Evolutionary conservation across 2,113 vertebrate genomes (phyloP).

Genomic region (Rhea americana): DNA sequence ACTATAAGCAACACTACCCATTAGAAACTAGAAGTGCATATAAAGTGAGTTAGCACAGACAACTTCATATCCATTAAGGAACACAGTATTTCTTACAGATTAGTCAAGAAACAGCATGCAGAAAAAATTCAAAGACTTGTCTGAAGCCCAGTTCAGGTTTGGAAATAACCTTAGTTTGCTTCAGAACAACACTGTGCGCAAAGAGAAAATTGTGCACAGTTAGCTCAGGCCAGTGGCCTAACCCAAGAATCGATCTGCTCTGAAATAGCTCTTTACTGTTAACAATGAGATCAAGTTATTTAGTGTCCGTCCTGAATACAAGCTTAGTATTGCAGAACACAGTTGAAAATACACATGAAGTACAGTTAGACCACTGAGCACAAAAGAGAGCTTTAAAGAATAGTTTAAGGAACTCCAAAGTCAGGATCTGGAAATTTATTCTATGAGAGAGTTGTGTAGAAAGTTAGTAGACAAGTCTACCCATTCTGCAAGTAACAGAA

Average conservation of each 20-base stretch:
- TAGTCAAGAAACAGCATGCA: constrained; percentile 4
- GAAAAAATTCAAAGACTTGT: background rate
- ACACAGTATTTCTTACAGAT: background rate
- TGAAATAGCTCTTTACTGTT: background rate
- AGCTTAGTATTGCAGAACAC: background rate
- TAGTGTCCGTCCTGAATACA: background rate
- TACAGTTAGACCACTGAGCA: background rate
- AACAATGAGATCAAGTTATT: background rate
- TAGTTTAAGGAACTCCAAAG: background rate
- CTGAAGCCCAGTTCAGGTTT: background rate
- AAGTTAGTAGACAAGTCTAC: background rate
- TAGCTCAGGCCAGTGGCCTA: background rate
- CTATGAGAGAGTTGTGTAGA: background rate
- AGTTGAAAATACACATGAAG: background rate
- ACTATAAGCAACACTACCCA: background rate
- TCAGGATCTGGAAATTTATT: background rate
- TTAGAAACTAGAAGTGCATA: background rate
- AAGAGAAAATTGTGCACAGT: background rate
- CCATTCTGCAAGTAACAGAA: background rate
- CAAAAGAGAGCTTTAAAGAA: background rate
- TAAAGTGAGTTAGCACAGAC: background rate
- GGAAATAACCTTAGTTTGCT: background rate
- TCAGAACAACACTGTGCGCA: background rate
- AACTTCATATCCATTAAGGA: background rate
- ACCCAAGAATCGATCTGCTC: background rate